Base-by-base conservation (phyloP, 2,888 invertebrate species). In the Plagodis pulveraria region DNA sequence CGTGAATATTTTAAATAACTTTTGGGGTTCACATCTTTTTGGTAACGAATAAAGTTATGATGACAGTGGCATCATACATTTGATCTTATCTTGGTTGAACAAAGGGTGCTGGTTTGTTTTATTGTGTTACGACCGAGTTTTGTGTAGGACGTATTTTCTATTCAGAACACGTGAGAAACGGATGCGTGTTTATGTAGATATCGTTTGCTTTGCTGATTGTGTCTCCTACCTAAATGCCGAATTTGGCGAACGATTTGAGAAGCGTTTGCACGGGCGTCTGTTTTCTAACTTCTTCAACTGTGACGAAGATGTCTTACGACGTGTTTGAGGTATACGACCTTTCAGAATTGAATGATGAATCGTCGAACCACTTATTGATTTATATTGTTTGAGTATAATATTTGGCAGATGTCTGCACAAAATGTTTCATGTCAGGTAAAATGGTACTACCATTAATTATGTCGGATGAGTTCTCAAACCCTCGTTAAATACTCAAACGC, bases 141-240 rank as follows among this genome's bases (percentile, higher is more conserved):
- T 38, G 54, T 49, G 50, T 45, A 56, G 44, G 50, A 58, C 52
- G 42, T 58, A 47, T 57, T 50, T 61, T 58, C 47, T 56, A 66
- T 59, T 62, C 57, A 6, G 40, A 50, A 50, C 62, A 48, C 49
- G 58, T 49, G 33, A 34, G 32, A 32, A 49, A 45, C 55, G 55
- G 60, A 52, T 56, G 56, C 51, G 50, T 58, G 62, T 56, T 58
- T 56, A 58, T 35, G 34, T 56, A 55, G 50, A 49, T 42, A 49
- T 52, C 48, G 58, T 63, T 63, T 66, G 52, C 48, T 57, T 59
- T 49, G 46, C 49, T 41, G 61, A 58, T 63, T 57, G 54, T 40
- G 10, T 40, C 40, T 40, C 8, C 40, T 40, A 10, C 40, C 40
- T 56, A 56, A 54, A 50, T 40, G 38, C 52, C 58, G 36, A 56